Evolutionary conservation across 2,113 vertebrate species (phyloP).

Genomic region (Ammodytes dubius): DNA sequence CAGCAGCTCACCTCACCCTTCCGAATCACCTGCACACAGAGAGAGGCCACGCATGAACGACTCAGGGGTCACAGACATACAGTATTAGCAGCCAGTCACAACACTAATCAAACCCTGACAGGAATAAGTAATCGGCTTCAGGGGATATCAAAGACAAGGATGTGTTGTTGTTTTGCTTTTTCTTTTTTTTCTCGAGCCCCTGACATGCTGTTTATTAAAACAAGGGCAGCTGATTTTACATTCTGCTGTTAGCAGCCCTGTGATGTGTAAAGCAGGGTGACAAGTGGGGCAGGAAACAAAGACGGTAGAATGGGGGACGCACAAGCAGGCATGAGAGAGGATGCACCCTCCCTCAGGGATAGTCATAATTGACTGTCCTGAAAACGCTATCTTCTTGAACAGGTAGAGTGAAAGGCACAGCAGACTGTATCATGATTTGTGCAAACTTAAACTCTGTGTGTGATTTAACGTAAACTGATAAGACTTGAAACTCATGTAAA

Average conservation of each 20-base stretch:
- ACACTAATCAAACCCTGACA: constrained; percentile 3
- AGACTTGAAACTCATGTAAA: not conserved
- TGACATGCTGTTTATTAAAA: constrained; percentile 64
- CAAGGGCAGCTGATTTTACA: constrained; percentile 59
- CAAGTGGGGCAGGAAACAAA: constrained; percentile 77
- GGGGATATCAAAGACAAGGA: constrained; percentile 36
- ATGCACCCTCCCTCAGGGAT: constrained; percentile 67
- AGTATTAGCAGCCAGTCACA: not conserved
- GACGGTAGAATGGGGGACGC: constrained; percentile 45
- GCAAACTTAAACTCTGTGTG: constrained; percentile 1
- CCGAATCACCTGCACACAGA: constrained; percentile 91
- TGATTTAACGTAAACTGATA: not conserved
- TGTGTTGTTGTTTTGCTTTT: not conserved
- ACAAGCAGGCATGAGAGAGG: constrained; percentile 52
- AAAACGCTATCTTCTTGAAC: not conserved
- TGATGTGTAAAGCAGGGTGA: constrained; percentile 80
- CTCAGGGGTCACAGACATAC: constrained; percentile 20
- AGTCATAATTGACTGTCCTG: constrained; percentile 5
- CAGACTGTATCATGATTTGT: not conserved
- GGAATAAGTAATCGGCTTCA: constrained; percentile 31
- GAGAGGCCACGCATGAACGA: constrained; percentile 31
- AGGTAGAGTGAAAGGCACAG: not conserved
- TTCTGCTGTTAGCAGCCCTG: constrained; percentile 60
- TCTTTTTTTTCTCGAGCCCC: constrained; percentile 36
- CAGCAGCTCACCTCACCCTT: constrained; percentile 99